Evolutionary conservation across 2,797 vertebrate species (phyloP), one percentile per base, ranked within the genome.

Genomic region (Danio tinwini): DNA sequence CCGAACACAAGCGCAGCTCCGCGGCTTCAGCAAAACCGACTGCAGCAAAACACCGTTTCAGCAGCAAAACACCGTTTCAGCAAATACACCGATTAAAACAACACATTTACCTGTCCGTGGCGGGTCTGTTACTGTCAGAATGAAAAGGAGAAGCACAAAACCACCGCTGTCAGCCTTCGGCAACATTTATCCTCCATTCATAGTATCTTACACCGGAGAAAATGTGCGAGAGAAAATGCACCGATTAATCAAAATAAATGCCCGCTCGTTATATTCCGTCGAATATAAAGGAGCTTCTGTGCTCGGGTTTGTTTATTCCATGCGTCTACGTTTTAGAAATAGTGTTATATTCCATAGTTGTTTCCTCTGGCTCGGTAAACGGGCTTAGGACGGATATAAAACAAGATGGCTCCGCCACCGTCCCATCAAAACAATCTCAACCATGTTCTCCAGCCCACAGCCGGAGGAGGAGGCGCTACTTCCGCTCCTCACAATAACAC

Each of bases 161-260:
- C 94, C 95, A 91, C 96, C 95, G 95, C 96, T 95, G 95, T 96
- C 96, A 91, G 95, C 93, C 93, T 96, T 97, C 90, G 95, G 95
- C 95, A 97, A 96, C 97, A 99, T 99, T 98, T 98, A 98, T 98
- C 96, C 97, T 96, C 96, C 96, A 96, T 96, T 97, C 96, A 98
- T 98, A 95, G 93, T 96, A 94, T 93, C 89, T 69, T 93, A 91
- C 92, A 87, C 90, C 89, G 93, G 86, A 89, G 86, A 91, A 92
- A 91, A 93, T 93, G 90, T 73, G 90, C 86, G 44, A 69, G 53
- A 75, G 74, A 77, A 70, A 78, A 70, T 53, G 70, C 71, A 19
- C 40, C 40, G 70, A 50, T 37, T n/a, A 45, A 64, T 29, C 11
- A 40, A 39, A 21, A 19, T n/a, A 21, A 50, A 21, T 53, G 14